A percentile compares a stretch with the other conserved stretches of the same genome.
Conservation (phyloP, 1,140 invertebrate species). For the Drosophila nannoptera region DNA sequence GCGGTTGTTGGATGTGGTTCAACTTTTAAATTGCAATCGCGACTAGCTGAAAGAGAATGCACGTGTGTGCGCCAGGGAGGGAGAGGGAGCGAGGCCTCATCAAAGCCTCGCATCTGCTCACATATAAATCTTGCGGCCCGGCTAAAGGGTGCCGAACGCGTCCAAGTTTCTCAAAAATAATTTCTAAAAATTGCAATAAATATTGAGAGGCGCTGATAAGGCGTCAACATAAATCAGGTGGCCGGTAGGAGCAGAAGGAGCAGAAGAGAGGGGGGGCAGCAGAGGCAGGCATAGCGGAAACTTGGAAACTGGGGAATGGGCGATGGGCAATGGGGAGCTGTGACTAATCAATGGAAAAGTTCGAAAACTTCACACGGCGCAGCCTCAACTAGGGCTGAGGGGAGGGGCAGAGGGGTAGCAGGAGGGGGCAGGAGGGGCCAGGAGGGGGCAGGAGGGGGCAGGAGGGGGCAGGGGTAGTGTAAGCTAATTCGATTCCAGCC, state of each 20-base stretch:
- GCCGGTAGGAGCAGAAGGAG: slow-evolving; percentile 36
- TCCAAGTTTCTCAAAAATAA: slow-evolving; percentile 40
- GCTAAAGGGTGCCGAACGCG: slow-evolving; percentile 46
- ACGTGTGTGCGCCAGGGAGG: background rate
- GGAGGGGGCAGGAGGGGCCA: too few relatives aligned
- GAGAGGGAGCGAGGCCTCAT: slow-evolving; percentile 9
- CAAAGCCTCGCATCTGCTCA: slow-evolving; percentile 56
- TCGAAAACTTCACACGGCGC: slow-evolving; percentile 51
- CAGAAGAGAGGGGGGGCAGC: slow-evolving; percentile 1
- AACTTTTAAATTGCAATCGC: slow-evolving; percentile 51
- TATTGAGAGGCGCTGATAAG: slow-evolving; percentile 74
- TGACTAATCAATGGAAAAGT: slow-evolving; percentile 72
- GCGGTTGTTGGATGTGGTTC: slow-evolving; percentile 49
- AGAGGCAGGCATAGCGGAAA: slow-evolving; percentile 32
- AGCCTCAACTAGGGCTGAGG: background rate
- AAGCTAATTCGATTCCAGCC: slow-evolving; percentile 48
- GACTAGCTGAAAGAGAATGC: slow-evolving; percentile 26
- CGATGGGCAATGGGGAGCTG: slow-evolving; percentile 14
- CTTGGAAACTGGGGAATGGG: slow-evolving; percentile 7
- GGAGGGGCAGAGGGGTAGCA: too few relatives aligned
- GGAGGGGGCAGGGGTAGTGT: background rate
- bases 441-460: too few relatives aligned
- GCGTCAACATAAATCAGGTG: slow-evolving; percentile 76
- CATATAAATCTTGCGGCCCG: slow-evolving; percentile 54
- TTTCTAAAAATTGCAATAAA: slow-evolving; percentile 75